A percentile compares a stretch with the other conserved stretches of the same genome.
Conservation (phyloP, 2,888 invertebrate species). For the Heliconius charithonia region DNA sequence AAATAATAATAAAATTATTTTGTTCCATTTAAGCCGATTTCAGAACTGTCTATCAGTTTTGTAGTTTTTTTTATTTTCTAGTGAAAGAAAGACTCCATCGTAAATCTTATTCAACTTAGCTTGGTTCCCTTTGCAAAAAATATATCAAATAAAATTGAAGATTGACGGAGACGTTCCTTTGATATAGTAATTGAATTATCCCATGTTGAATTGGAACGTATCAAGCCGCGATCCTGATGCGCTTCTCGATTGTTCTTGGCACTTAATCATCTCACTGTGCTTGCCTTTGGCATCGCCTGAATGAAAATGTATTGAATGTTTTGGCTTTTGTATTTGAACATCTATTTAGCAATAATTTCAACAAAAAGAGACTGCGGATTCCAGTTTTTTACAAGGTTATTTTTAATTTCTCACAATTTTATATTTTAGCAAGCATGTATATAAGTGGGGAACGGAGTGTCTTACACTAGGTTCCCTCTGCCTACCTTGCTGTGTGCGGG, state of each 20-base stretch:
- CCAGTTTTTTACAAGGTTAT: too few species aligned
- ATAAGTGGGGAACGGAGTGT: too few species aligned
- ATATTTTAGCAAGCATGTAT: too few species aligned
- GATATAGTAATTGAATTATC: slow-evolving; percentile 45
- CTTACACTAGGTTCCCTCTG: too few species aligned
- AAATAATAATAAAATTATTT: not conserved
- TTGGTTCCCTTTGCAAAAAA: not conserved
- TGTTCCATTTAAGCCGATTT: not conserved
- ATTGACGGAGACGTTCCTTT: not conserved
- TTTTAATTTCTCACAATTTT: too few species aligned
- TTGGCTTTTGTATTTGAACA: slow-evolving; percentile 6
- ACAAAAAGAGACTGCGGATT: not conserved
- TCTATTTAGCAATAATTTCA: not conserved
- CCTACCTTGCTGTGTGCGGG: too few species aligned
- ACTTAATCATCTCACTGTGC: slow-evolving; percentile 31
- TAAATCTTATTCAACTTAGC: not conserved
- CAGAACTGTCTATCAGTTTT: not conserved
- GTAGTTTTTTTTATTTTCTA: not conserved
- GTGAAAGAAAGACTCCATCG: not conserved
- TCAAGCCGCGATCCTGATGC: slow-evolving; percentile 35
- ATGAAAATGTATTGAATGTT: slow-evolving; percentile 25
- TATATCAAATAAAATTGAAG: too few species aligned
- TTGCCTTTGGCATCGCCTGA: slow-evolving; percentile 24
- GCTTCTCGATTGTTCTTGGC: slow-evolving; percentile 38
- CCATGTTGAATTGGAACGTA: slow-evolving; percentile 38